phyloP scores from a whole-genome alignment of 1,140 invertebrate genomes.

The Trachymyrmex cornetzi region DNA sequence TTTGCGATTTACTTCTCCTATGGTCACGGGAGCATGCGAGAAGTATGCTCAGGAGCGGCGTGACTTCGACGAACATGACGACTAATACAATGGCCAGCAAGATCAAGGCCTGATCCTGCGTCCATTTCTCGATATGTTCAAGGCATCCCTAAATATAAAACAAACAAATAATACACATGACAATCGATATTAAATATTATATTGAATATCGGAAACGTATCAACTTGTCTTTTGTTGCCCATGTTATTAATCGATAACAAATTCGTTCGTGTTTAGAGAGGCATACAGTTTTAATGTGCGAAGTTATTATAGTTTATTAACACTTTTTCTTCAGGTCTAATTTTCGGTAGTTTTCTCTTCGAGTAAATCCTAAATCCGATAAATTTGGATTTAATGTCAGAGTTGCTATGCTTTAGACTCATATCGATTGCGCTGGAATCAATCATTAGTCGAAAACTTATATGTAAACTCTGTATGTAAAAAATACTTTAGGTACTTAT shows the following conservation, averaged over 20 bases:
- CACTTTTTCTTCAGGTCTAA: not conserved
- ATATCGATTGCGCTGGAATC: too few relatives aligned
- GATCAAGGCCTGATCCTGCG: conserved; percentile 91
- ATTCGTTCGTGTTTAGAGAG: not conserved
- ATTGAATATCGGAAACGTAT: not conserved
- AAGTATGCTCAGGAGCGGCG: conserved; percentile 90
- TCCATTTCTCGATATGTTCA: conserved; percentile 91
- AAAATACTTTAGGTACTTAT: too few relatives aligned
- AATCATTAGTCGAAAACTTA: too few relatives aligned
- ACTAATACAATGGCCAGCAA: conserved; percentile 90
- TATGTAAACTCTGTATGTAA: too few relatives aligned
- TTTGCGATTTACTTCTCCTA: conserved; percentile 77
- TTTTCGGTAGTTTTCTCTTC: not conserved
- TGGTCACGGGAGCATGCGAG: conserved; percentile 89
- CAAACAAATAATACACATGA: not conserved
- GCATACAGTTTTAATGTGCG: not conserved
- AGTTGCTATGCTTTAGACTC: too few relatives aligned
- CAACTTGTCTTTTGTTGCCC: not conserved
- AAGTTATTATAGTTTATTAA: not conserved
- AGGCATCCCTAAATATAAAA: conserved; percentile 89
- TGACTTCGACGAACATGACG: conserved; percentile 90
- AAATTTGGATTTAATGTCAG: too few relatives aligned
- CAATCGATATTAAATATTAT: not conserved
- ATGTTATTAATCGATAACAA: not conserved
- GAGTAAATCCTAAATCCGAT: not conserved